Evolutionary conservation across 2,797 vertebrate genomes (phyloP).

Genomic region (Ciconia nigra): DNA sequence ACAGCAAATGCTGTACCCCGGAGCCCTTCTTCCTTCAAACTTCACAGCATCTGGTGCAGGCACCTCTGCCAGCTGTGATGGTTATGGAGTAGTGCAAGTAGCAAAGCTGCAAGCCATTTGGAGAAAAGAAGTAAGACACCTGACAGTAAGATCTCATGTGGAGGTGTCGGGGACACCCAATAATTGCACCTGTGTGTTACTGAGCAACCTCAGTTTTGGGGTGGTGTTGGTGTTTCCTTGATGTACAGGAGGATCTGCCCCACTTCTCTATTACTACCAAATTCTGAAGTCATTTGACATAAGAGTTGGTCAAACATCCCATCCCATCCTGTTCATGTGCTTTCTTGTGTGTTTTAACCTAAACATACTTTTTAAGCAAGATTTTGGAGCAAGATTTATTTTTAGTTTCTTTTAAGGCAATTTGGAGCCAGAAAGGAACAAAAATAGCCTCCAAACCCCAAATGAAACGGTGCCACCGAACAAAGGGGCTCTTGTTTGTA

Average conservation of each 20-base stretch:
- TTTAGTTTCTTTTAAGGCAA: background rate
- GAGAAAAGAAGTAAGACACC: background rate
- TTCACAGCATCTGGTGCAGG: background rate
- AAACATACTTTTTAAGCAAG: background rate
- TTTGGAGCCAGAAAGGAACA: slow-evolving; percentile 38
- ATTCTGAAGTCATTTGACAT: background rate
- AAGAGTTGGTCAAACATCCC: background rate
- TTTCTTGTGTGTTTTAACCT: background rate
- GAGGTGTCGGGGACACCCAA: background rate
- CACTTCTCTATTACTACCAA: background rate
- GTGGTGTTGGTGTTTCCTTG: background rate
- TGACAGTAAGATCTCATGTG: background rate
- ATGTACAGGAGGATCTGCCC: background rate
- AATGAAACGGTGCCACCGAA: background rate
- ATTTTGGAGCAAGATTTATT: slow-evolving; percentile 11
- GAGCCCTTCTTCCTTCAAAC: background rate
- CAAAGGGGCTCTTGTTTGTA: slow-evolving; percentile 43
- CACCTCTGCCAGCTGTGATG: background rate
- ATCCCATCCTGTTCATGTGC: background rate
- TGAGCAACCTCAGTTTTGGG: background rate
- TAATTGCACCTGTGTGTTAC: background rate
- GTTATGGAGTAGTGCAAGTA: background rate
- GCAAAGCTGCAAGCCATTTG: background rate
- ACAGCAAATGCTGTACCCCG: background rate
- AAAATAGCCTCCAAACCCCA: background rate